Evolutionary conservation across 2,113 vertebrate genomes (phyloP), one percentile per base, ranked within the genome.

Genomic region (Pterophyllum scalare): DNA sequence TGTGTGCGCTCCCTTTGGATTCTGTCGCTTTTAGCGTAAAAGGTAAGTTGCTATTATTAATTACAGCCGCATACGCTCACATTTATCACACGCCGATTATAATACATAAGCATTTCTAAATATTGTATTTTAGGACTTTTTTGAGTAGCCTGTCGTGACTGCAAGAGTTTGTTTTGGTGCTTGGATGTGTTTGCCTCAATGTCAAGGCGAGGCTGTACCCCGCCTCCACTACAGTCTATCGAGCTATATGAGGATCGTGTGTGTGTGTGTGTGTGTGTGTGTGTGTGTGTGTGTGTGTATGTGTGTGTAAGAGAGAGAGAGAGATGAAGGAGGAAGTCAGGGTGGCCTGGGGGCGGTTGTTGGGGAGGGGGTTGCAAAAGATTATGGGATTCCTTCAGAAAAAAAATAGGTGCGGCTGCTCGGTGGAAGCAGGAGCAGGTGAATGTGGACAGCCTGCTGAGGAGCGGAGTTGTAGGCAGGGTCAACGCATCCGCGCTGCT

Each of bases 141-240:
- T 5, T 15, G 11, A 5, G 15, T 3, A 33, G 31, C 24, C 11
- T 13, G 20, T 7, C 1, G 7, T 57, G 19, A 19, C 14, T 9
- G 3, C 13, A 4, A 9, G 22, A 59, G 75, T 91, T 91, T 90
- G 80, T 91, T 91, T 85, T 81, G 80, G 79, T 85, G 75, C 59
- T 22, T 38, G 76, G 8, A 19, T 24, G 79, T 81, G 77, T 83
- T 77, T 84, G 31, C 83, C 84, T 91, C 91, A 90, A 90, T 90
- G 91, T 94, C 85, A 90, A 90, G 80, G 90, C 86, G 88, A 94
- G 86, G 85, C 89, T 77, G 60, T 20, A 33, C n/a, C 49, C 64
- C 26, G 31, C 24, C 46, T n/a, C 38, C 46, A 31, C 28, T 19
- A 19, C 5, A 19, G 26, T 33, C 14, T 60, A 17, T 11, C 54